Evolutionary conservation across 2,113 vertebrate genomes (phyloP), one percentile per base, ranked within the genome.

Genomic region (Rhinolophus ferrumequinum): DNA sequence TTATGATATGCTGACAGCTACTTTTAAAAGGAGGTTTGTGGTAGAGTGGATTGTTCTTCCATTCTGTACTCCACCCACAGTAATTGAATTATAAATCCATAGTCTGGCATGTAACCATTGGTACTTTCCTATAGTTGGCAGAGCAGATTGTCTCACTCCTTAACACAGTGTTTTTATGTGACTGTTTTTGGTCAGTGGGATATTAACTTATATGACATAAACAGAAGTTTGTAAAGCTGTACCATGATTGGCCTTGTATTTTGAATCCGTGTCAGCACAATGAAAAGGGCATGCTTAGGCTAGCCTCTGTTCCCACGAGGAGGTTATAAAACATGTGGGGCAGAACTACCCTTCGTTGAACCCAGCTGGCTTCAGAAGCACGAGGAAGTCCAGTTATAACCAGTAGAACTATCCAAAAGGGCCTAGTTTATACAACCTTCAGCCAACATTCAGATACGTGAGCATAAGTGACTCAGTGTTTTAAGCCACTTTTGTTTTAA

Each of bases 11-110:
- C 5, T 8, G 13, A 22, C 26, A 58, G 2, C 19, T 95, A 26
- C 85, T 89, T 93, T 64, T 50, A 88, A 92, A 83, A 70, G 30
- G 30, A n/a, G 16, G 64, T 84, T 83, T 66, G 54, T 79, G 54
- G 44, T 26, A 2, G 24, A 66, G 26, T 79, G 4, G 18, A 35
- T 85, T 77, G 52, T 26, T 92, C 82, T 82, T 92, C 70, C 35
- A 56, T 75, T 75, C 22, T 58, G 75, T 10, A 35, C 15, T 38
- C 21, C 47, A 84, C 35, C 64, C 3, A n/a, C 7, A 50, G 24
- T 60, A 58, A 80, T 21, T 73, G 4, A 38, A 75, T 93, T 73
- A 52, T 85, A 67, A 80, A 73, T 58, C 50, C 69, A 30, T 60
- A 26, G 7, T 66, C 22, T 22, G 62, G 30, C 54, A 81, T 77